Evolutionary conservation across 2,888 invertebrate species (phyloP).

Genomic region (Chaetogeoica ovagalla): DNA sequence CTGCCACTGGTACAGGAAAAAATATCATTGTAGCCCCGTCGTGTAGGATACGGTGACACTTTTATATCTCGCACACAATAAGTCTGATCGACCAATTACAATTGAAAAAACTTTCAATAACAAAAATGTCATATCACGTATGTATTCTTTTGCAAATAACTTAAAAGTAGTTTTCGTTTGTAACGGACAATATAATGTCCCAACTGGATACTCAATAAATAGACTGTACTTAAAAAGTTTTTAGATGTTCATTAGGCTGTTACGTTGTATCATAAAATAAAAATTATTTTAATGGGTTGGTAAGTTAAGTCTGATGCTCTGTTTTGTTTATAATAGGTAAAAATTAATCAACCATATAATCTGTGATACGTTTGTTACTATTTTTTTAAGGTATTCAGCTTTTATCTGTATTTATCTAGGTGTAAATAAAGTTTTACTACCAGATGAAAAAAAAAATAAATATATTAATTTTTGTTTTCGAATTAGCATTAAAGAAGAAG

Average conservation of each 20-base stretch:
- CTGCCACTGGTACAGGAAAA: too few species aligned
- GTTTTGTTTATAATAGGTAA: conserved; percentile 51
- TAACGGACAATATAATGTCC: conserved; percentile 27
- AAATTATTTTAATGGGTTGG: conserved; percentile 51
- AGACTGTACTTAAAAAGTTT: conserved; percentile 48
- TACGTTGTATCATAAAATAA: conserved; percentile 29
- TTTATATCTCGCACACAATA: conserved; percentile 38
- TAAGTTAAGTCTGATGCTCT: conserved; percentile 50
- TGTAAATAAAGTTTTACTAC: conserved; percentile 41
- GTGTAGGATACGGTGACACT: too few species aligned
- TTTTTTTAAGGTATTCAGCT: conserved; percentile 53
- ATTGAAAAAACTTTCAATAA: neutral
- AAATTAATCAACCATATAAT: conserved; percentile 53
- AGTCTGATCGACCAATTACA: conserved; percentile 50
- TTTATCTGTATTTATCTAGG: conserved; percentile 50
- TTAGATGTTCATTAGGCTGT: conserved; percentile 50
- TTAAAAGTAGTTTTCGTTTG: conserved; percentile 35
- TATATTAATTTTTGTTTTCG: conserved; percentile 9
- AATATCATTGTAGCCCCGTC: too few species aligned
- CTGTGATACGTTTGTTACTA: conserved; percentile 53
- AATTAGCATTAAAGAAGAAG: conserved; percentile 15
- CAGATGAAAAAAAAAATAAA: neutral
- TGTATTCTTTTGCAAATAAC: conserved; percentile 43
- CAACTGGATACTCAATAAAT: conserved; percentile 44
- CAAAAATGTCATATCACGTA: conserved; percentile 43